phyloP scores from a whole-genome alignment of 2,888 invertebrate species.

The Hyposoter didymator region DNA sequence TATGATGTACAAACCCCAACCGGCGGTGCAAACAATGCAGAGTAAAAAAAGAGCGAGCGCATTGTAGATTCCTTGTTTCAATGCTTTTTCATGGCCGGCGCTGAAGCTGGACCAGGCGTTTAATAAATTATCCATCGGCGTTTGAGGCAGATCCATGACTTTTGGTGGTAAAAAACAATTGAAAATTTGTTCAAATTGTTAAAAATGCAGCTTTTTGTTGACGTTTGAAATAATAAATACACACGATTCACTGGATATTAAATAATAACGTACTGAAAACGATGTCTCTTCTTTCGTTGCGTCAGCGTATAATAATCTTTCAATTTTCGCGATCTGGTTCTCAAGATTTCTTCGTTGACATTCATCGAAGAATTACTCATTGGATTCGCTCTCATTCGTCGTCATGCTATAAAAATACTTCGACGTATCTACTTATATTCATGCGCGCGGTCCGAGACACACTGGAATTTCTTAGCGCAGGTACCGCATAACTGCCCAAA shows the following conservation, averaged over 20 bases:
- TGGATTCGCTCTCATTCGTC: slow-evolving; percentile 19
- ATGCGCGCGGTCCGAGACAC: slow-evolving; percentile 5
- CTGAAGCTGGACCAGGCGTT: slow-evolving; percentile 89
- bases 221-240: not conserved
- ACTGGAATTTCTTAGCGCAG: not conserved
- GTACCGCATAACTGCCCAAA: slow-evolving; percentile 8
- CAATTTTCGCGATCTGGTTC: slow-evolving; percentile 1
- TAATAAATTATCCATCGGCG: slow-evolving; percentile 89
- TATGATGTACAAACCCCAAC: slow-evolving; percentile 92
- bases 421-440: slow-evolving; percentile 3
- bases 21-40: slow-evolving; percentile 88
- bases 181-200: not conserved
- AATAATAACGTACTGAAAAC: slow-evolving; percentile 5
- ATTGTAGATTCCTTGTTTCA: slow-evolving; percentile 96
- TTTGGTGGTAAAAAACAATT: not conserved
- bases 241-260: slow-evolving; percentile 1
- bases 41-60: slow-evolving; percentile 93
- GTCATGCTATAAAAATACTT: slow-evolving; percentile 53
- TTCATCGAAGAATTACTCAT: slow-evolving; percentile 22
- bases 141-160: slow-evolving; percentile 84
- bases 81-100: slow-evolving; percentile 93
- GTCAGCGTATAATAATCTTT: not conserved
- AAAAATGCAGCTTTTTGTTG: not conserved
- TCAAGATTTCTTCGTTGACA: slow-evolving; percentile 8
- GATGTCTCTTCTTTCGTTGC: not conserved